Conservation (phyloP, 2,113 vertebrate species). For the Phalacrocorax aristotelis region DNA sequence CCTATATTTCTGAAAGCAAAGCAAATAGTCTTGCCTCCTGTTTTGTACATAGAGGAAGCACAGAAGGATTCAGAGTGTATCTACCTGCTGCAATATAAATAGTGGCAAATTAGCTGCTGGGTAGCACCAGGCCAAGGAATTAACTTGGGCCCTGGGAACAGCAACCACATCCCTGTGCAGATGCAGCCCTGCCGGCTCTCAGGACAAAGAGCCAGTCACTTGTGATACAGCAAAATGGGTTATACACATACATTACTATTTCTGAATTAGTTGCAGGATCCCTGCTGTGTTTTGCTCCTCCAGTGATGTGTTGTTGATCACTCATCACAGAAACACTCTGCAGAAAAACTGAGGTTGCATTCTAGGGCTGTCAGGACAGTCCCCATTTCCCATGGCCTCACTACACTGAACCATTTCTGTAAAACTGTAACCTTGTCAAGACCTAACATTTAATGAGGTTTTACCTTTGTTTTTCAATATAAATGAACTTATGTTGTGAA, state of each 20-base stretch:
- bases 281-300: background rate
- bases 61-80: background rate
- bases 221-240: background rate
- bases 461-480: background rate
- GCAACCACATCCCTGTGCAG: background rate
- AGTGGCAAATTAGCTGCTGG: background rate
- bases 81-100: background rate
- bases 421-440: background rate
- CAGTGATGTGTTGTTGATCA: background rate
- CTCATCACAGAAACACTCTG: background rate
- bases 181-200: background rate
- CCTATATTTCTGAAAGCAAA: background rate
- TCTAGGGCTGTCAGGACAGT: background rate
- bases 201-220: fast-evolving
- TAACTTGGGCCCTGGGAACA: background rate
- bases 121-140: background rate
- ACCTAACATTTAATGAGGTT: background rate
- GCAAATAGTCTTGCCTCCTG: background rate
- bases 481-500: background rate
- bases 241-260: fast-evolving
- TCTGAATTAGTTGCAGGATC: background rate
- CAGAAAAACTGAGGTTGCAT: background rate
- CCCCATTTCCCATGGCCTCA: background rate
- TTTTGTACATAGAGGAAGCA: background rate
- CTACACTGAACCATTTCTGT: background rate